phyloP scores from a whole-genome alignment of 1,140 invertebrate species.

The Acromyrmex charruanus region DNA sequence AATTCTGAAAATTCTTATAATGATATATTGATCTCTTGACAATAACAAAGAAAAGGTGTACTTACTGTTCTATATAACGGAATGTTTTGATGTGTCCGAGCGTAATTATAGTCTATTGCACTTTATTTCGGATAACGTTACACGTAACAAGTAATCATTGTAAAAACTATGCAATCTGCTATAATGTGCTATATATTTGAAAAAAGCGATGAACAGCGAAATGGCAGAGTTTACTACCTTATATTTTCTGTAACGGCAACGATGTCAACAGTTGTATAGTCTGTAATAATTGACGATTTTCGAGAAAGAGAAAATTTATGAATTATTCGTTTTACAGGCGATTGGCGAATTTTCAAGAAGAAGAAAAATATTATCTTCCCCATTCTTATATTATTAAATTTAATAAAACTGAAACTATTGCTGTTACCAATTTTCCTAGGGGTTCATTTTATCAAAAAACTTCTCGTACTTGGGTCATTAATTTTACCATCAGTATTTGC shows the following conservation, averaged over 20 bases:
- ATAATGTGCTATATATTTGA: slow-evolving; percentile 12
- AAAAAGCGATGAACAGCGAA: slow-evolving; percentile 39
- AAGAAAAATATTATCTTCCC: slow-evolving; percentile 89
- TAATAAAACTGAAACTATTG: slow-evolving; percentile 89
- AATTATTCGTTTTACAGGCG: slow-evolving; percentile 63
- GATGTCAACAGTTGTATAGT: background rate
- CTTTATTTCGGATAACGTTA: slow-evolving; percentile 55
- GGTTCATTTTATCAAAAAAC: slow-evolving; percentile 90
- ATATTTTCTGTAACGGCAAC: slow-evolving; percentile 51
- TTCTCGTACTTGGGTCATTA: slow-evolving; percentile 88
- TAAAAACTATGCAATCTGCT: slow-evolving; percentile 23
- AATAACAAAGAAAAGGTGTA: slow-evolving; percentile 23
- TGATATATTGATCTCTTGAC: background rate
- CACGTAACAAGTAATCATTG: slow-evolving; percentile 54
- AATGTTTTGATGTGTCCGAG: slow-evolving; percentile 2
- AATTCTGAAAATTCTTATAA: background rate
- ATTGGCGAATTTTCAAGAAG: slow-evolving; percentile 86
- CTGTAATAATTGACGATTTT: background rate
- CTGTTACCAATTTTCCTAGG: slow-evolving; percentile 89
- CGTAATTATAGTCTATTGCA: slow-evolving; percentile 10
- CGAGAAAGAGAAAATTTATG: background rate
- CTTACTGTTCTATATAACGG: slow-evolving; percentile 39
- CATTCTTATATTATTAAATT: slow-evolving; percentile 88
- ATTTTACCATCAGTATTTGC: slow-evolving; percentile 88
- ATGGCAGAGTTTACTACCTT: slow-evolving; percentile 30